Evolutionary conservation across 2,113 vertebrate genomes (phyloP).

Genomic region (Sciurus niger): DNA sequence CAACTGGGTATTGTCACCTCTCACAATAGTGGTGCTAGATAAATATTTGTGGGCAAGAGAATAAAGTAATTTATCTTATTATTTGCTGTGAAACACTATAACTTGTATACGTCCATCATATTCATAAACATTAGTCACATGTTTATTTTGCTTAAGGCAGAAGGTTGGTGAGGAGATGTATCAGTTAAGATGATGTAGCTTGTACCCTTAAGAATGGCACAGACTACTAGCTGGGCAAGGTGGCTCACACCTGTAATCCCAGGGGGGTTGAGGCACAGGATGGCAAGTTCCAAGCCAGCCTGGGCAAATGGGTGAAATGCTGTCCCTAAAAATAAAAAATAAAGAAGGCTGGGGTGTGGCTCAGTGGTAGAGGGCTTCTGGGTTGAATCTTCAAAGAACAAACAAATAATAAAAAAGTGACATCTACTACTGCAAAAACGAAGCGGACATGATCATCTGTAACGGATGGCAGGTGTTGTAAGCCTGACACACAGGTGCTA

Average conservation of each 20-base stretch:
- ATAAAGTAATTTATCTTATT: constrained; percentile 17
- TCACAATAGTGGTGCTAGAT: background rate
- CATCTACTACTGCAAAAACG: background rate
- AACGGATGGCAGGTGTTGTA: background rate
- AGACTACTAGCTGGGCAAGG: no score
- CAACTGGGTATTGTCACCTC: background rate
- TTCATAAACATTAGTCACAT: background rate
- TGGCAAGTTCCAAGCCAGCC: no score
- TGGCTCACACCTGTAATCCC: no score
- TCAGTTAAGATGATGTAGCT: background rate
- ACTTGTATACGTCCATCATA: background rate
- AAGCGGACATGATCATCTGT: background rate
- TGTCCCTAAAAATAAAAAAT: no score
- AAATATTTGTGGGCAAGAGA: background rate
- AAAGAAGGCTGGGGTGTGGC: no score
- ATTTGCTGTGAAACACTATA: background rate
- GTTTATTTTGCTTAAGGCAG: background rate
- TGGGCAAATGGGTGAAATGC: no score
- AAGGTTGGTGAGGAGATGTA: background rate
- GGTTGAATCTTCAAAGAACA: no score
- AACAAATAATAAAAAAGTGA: no score
- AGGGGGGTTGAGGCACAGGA: no score
- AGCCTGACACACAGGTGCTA: background rate
- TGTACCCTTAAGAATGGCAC: background rate
- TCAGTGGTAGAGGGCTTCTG: no score